Conservation (phyloP, 1,140 invertebrate species). For the Araneus ventricosus region DNA sequence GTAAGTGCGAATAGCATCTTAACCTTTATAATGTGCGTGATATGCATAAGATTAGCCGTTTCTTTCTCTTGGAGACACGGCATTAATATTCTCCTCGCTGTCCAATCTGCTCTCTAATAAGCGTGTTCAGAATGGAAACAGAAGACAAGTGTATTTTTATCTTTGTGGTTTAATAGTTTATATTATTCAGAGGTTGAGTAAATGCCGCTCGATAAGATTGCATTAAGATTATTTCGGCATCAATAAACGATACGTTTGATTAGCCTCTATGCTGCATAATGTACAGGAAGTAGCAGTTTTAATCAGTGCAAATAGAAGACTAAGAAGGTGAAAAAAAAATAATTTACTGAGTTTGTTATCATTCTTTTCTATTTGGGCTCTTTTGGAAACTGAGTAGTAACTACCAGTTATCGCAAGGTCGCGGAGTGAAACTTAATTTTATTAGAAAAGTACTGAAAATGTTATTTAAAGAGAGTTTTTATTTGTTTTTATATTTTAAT, state of each 20-base stretch:
- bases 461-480: too few relatives aligned
- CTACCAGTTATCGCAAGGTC: too few relatives aligned
- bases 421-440: too few relatives aligned
- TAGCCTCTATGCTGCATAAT: neutral
- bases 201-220: slow-evolving; percentile 5
- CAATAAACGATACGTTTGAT: neutral
- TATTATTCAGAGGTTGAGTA: neutral
- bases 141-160: neutral
- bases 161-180: slow-evolving; percentile 3
- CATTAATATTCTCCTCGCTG: neutral
- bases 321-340: neutral
- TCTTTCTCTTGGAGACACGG: neutral
- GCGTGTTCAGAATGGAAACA: neutral
- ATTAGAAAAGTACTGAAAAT: too few relatives aligned
- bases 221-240: neutral
- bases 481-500: too few relatives aligned
- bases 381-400: too few relatives aligned
- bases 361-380: neutral
- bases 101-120: neutral
- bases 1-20: slow-evolving; percentile 18
- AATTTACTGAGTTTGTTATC: neutral
- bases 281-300: slow-evolving; percentile 22
- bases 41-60: neutral
- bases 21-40: neutral
- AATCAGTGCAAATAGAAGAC: neutral